Percentiles rank a stretch among this genome's conserved stretches.
Evolutionary conservation across 2,797 vertebrate genomes (phyloP).

Genomic region (Takifugu rubripes): DNA sequence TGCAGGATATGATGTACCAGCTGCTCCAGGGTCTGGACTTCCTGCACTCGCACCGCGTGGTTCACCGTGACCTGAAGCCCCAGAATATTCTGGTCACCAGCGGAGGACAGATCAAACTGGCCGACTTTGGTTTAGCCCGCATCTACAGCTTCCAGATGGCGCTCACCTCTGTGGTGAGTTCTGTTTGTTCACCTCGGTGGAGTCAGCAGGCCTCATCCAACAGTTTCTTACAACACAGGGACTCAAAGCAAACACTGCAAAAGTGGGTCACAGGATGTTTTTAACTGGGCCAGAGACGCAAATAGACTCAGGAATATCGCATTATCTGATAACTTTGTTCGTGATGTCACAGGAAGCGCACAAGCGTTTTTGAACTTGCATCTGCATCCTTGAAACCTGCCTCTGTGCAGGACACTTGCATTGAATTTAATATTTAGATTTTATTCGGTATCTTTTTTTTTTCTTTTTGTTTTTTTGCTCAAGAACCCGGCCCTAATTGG

Average conservation of each 20-base stretch:
- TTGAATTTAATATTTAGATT: neutral
- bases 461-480: neutral
- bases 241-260: slow-evolving; percentile 16
- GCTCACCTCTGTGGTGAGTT: slow-evolving; percentile 96
- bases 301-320: slow-evolving; percentile 11
- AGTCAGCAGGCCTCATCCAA: slow-evolving; percentile 6
- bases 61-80: slow-evolving; percentile 96
- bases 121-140: slow-evolving; percentile 94
- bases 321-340: slow-evolving; percentile 4
- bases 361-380: neutral
- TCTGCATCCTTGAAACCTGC: neutral
- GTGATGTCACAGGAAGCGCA: slow-evolving; percentile 1
- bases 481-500: neutral
- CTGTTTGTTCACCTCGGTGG: slow-evolving; percentile 7
- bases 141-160: slow-evolving; percentile 99
- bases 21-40: slow-evolving; percentile 97
- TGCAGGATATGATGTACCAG: slow-evolving; percentile 98
- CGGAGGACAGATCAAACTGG: slow-evolving; percentile 94
- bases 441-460: neutral
- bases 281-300: slow-evolving; percentile 20
- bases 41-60: slow-evolving; percentile 96
- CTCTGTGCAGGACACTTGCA: too few relatives aligned
- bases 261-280: slow-evolving; percentile 27
- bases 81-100: slow-evolving; percentile 99
- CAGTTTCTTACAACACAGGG: slow-evolving; percentile 8